Evolutionary conservation across 2,113 vertebrate species (phyloP).

Genomic region (Cynocephalus volans): DNA sequence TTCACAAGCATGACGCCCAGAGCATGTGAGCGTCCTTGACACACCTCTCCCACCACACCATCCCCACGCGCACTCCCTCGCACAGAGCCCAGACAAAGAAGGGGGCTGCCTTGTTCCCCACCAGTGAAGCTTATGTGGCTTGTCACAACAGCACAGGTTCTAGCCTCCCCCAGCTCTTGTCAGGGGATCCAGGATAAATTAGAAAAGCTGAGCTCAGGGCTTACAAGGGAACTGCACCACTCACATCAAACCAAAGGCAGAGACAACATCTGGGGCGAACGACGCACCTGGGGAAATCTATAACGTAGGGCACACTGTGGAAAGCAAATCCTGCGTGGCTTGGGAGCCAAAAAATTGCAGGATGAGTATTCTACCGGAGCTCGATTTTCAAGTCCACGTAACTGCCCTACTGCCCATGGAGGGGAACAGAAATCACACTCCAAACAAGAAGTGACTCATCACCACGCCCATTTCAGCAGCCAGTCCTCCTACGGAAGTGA

Average conservation of each 20-base stretch:
- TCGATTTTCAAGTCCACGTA: accelerated
- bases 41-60: neutral
- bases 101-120: neutral
- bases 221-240: neutral
- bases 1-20: neutral
- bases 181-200: slow-evolving; percentile 67
- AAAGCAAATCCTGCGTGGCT: accelerated
- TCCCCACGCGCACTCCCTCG: neutral
- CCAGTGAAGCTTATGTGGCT: slow-evolving; percentile 59
- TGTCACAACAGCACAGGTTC: neutral
- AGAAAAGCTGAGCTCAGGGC: slow-evolving; percentile 70
- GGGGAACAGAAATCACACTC: neutral
- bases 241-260: neutral
- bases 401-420: neutral
- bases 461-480: neutral
- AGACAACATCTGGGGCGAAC: accelerated
- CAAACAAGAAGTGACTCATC: neutral
- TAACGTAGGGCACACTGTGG: accelerated
- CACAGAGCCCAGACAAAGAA: neutral
- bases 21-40: neutral
- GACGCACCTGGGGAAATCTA: accelerated
- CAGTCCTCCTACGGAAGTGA: accelerated
- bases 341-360: neutral
- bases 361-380: accelerated
- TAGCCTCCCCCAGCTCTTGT: neutral